These are phyloP conservation scores for Phrynosoma blainvillii DNA, from an alignment of 2,113 vertebrate species.

Conservation along the genomic window DNA sequence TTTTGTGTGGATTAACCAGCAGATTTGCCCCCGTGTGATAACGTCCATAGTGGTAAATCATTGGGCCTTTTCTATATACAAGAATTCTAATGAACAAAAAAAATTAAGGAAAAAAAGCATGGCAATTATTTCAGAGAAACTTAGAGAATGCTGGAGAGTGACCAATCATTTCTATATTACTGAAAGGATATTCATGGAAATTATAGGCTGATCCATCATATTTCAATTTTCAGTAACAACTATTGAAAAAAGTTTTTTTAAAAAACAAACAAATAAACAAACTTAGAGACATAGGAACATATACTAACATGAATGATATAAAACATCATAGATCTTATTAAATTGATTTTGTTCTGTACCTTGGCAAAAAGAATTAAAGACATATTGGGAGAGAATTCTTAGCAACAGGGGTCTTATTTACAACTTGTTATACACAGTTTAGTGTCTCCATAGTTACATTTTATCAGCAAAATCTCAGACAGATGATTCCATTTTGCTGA, in stretches of 20 bases:
- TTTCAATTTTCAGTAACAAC: constrained; percentile 15
- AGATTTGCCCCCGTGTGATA: too few relatives aligned
- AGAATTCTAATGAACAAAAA: constrained; percentile 13
- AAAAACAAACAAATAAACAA: constrained; percentile 6
- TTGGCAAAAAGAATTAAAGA: not conserved
- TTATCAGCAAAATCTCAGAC: not conserved
- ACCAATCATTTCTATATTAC: constrained; percentile 18
- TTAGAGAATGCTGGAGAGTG: not conserved
- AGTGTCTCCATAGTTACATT: not conserved
- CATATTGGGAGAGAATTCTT: not conserved
- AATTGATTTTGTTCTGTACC: not conserved
- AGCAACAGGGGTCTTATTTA: not conserved
- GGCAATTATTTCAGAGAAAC: not conserved
- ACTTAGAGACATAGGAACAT: not conserved
- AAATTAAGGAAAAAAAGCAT: constrained; percentile 29
- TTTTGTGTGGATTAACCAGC: too few relatives aligned
- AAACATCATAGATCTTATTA: not conserved
- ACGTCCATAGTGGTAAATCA: not conserved
- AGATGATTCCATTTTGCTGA: not conserved
- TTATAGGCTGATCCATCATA: not conserved
- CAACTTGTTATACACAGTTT: not conserved
- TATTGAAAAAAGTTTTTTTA: not conserved
- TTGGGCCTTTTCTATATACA: not conserved
- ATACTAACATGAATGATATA: not conserved
- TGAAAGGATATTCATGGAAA: constrained; percentile 33